Base-by-base conservation (phyloP, 2,888 invertebrate species). In the Drosophila kambysellisi region DNA sequence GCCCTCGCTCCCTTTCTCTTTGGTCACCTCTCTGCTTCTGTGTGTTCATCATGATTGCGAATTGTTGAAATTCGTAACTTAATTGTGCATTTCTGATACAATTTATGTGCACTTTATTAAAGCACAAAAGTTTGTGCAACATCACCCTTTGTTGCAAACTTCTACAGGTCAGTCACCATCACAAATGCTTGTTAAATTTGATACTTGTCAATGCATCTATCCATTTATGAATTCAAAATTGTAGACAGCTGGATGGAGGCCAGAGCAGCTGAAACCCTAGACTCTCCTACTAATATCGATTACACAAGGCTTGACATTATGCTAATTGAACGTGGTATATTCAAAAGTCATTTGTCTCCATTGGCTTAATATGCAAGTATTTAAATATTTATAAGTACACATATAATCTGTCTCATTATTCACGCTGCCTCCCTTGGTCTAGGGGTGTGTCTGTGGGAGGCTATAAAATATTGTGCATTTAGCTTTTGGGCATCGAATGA, bases 401-500 rank as follows among this genome's bases (percentile, higher is more conserved):
- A 46, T 20, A 58, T 66, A 73, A 73, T 69, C 64, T 37, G 48
- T 54, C 57, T 69, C 76, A 73, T 76, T 64, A 57, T 76, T 71
- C 57, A 69, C 32, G 41, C 51, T 37, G 15, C 20, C 39, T 12
- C 15, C 8, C 20, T 4, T 6, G 12, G 15, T 32, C 32, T 15
- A 12, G 17, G 15, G 1, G 7, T 35, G 41, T 29, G 4, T 11
- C 58, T 20, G 17, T 7, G 30, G 9, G n/a, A 6, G 17, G 12
- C 4, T 35, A 25, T 52, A 41, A 61, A 68, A 73, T 67, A 56
- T 74, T 75, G 63, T 60, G 35, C 65, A 66, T 61, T 66, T 67
- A 70, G 69, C 67, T 76, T 62, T 70, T 70, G 68, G 65, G 62
- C 71, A 70, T 51, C 54, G 64, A 79, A 84, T 87, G 77, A 90